Evolutionary conservation across 2,113 vertebrate genomes (phyloP).

Genomic region (Peromyscus polionotus): DNA sequence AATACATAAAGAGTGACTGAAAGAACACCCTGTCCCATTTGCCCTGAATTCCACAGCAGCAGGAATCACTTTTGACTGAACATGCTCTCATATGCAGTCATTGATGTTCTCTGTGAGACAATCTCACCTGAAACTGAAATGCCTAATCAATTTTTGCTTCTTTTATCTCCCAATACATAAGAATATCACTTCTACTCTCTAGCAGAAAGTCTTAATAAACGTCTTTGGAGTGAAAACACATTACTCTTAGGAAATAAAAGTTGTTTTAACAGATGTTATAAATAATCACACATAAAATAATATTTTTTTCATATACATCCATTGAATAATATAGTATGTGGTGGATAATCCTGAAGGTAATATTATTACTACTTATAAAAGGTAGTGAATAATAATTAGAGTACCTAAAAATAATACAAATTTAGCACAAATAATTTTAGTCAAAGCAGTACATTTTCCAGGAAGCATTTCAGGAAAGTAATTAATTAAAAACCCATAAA

Average conservation of each 20-base stretch:
- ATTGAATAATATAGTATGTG: constrained; percentile 1
- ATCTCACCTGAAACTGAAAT: constrained; percentile 29
- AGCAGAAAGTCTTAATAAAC: constrained; percentile 41
- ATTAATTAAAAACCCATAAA: constrained; percentile 39
- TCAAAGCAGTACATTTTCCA: constrained; percentile 32
- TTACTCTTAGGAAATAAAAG: not conserved
- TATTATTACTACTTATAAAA: constrained; percentile 49
- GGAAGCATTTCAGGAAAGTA: not conserved
- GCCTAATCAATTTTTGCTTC: not conserved
- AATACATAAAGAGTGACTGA: not conserved
- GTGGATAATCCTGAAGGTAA: constrained; percentile 33
- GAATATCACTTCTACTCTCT: constrained; percentile 32
- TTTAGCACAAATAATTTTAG: constrained; percentile 22
- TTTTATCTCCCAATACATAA: constrained; percentile 22
- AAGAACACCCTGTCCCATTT: constrained; percentile 17
- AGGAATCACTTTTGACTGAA: not conserved
- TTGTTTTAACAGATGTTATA: not conserved
- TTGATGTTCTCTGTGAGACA: constrained; percentile 30
- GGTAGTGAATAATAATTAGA: not conserved
- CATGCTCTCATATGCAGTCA: constrained; percentile 32
- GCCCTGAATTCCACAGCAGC: not conserved
- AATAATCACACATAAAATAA: not conserved
- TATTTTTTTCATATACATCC: not conserved
- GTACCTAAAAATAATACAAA: not conserved
- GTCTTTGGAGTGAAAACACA: not conserved